Percentiles rank a stretch among this genome's conserved stretches.
These are phyloP conservation scores for Notodonta dromedarius DNA, from an alignment of 2,888 invertebrate genomes.

Conservation along the genomic window DNA sequence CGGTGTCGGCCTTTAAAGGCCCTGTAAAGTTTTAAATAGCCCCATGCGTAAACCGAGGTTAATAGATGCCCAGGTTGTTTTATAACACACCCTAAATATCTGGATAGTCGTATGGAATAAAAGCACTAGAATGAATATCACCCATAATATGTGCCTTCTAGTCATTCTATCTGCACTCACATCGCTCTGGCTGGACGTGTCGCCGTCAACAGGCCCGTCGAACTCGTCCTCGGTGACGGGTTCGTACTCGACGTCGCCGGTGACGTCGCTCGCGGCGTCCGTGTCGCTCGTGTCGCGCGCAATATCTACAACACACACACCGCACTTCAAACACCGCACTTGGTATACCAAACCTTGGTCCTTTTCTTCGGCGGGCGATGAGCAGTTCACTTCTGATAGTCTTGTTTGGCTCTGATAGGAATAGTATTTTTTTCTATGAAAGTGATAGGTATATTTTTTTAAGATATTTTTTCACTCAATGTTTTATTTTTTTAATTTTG, in stretches of 20 bases:
- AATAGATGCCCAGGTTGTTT: no score
- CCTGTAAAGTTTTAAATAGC: no score
- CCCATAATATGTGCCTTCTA: no score
- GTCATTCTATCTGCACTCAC: no score
- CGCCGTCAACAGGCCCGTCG: conserved; percentile 59
- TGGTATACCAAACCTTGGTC: conserved; percentile 9
- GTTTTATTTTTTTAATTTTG: conserved; percentile 18
- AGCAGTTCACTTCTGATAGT: not conserved
- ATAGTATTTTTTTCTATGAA: conserved; percentile 25
- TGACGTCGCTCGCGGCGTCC: conserved; percentile 49
- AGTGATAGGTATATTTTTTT: conserved; percentile 21
- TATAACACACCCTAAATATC: no score
- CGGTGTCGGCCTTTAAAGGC: no score
- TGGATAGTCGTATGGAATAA: not conserved
- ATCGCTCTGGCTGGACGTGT: conserved; percentile 83
- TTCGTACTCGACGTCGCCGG: conserved; percentile 64
- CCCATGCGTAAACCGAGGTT: no score
- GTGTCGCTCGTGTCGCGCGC: conserved; percentile 83
- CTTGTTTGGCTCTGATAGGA: not conserved
- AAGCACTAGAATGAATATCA: not conserved
- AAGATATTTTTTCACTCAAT: conserved; percentile 25
- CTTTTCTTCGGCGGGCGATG: conserved; percentile 8
- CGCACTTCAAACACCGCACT: conserved; percentile 20
- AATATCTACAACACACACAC: conserved; percentile 75
- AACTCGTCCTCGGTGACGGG: conserved; percentile 80